Conservation (phyloP, 1,140 invertebrate genomes). For the Brachionus koreanus region DNA sequence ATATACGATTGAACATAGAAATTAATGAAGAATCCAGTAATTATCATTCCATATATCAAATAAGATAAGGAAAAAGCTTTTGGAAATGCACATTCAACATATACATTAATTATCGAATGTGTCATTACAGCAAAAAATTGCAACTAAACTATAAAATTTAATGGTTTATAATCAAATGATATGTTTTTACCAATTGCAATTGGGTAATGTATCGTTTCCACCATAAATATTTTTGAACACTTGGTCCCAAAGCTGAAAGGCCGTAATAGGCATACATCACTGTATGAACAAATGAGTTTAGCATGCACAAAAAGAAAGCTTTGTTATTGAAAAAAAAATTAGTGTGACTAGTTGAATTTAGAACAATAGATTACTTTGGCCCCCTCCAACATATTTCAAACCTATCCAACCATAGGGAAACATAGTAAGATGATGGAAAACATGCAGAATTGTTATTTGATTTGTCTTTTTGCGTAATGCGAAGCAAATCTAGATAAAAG, state of each 20-base stretch:
- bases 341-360: background rate
- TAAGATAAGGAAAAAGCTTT: slow-evolving; percentile 38
- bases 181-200: slow-evolving; percentile 50
- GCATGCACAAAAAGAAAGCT: slow-evolving; percentile 50
- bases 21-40: slow-evolving; percentile 26
- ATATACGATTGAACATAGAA: slow-evolving; percentile 41
- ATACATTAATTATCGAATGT: slow-evolving; percentile 7
- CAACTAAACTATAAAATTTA: background rate
- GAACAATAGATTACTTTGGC: slow-evolving; percentile 29
- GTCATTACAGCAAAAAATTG: slow-evolving; percentile 45
- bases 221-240: slow-evolving; percentile 58
- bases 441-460: slow-evolving; percentile 72
- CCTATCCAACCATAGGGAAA: slow-evolving; percentile 52
- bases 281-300: slow-evolving; percentile 72
- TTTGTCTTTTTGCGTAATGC: slow-evolving; percentile 70
- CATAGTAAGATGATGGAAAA: slow-evolving; percentile 65
- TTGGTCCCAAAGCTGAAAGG: slow-evolving; percentile 63
- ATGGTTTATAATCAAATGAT: background rate
- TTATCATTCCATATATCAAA: slow-evolving; percentile 34
- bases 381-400: slow-evolving; percentile 49
- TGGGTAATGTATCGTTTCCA: slow-evolving; percentile 59
- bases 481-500: slow-evolving; percentile 45
- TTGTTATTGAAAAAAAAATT: background rate
- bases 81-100: slow-evolving; percentile 17
- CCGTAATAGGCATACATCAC: slow-evolving; percentile 76